A percentile compares a stretch with the other conserved stretches of the same genome.
Evolutionary conservation across 2,888 invertebrate genomes (phyloP).

Genomic region (Athalia rosae): DNA sequence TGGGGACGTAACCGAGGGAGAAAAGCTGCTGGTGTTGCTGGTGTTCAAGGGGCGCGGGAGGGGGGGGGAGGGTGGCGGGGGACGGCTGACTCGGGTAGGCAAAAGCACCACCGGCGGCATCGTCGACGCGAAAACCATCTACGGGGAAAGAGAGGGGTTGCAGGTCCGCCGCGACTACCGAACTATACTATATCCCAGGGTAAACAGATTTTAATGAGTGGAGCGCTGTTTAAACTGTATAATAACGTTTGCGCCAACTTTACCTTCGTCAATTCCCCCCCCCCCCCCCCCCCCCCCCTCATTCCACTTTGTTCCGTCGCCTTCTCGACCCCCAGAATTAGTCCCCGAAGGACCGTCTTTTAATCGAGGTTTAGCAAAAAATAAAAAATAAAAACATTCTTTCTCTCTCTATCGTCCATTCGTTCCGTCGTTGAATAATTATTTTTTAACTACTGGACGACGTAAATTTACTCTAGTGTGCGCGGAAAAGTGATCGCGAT

Average conservation of each 20-base stretch:
- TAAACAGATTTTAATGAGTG: constrained; percentile 77
- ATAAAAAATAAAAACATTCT: no score
- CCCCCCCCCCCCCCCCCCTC: constrained; percentile 47
- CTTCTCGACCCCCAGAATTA: constrained; percentile 55
- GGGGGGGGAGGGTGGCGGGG: no score
- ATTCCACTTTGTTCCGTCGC: constrained; percentile 50
- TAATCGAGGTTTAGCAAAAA: not conserved
- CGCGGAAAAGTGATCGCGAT: constrained; percentile 20
- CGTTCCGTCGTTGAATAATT: no score
- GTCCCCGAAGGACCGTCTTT: constrained; percentile 29
- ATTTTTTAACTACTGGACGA: not conserved
- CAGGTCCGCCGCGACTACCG: constrained; percentile 53
- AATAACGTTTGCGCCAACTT: constrained; percentile 59
- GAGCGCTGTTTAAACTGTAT: constrained; percentile 60
- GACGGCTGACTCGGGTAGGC: constrained; percentile 39
- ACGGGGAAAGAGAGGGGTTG: constrained; percentile 52
- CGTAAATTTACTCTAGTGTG: no score
- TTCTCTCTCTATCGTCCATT: no score
- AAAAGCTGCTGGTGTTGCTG: no score
- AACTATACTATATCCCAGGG: constrained; percentile 67
- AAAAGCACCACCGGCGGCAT: constrained; percentile 57
- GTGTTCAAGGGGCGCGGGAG: no score
- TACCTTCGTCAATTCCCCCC: constrained; percentile 61
- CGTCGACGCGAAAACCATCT: constrained; percentile 44
- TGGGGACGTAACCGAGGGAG: constrained; percentile 31